phyloP scores from a whole-genome alignment of 2,888 invertebrate species.

The Carcina quercana region DNA sequence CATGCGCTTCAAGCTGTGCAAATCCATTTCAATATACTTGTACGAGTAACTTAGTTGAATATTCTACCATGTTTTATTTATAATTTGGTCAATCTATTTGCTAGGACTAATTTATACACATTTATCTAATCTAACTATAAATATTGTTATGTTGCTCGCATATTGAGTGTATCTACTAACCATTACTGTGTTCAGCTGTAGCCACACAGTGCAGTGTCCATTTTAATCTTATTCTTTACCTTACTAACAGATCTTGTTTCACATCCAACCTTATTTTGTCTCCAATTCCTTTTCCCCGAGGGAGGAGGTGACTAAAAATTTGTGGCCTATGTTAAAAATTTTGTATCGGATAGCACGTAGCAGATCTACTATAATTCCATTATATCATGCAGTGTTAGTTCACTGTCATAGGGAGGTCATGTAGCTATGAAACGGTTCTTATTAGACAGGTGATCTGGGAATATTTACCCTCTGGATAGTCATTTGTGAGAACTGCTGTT shows the following conservation, averaged over 20 bases:
- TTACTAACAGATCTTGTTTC: conserved; percentile 65
- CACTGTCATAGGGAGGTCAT: conserved; percentile 3
- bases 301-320: conserved; percentile 68
- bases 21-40: not conserved
- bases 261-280: conserved; percentile 70
- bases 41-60: not conserved
- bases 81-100: no score
- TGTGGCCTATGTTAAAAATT: conserved; percentile 56
- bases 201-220: conserved; percentile 54
- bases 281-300: conserved; percentile 68
- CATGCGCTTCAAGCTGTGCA: conserved; percentile 30
- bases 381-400: conserved; percentile 20
- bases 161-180: conserved; percentile 14
- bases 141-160: no score
- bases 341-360: conserved; percentile 23
- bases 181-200: conserved; percentile 37
- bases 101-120: no score
- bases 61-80: not conserved
- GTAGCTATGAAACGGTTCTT: conserved; percentile 11
- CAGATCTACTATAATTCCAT: conserved; percentile 2
- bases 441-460: conserved; percentile 10
- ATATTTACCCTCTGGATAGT: conserved; percentile 67
- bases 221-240: conserved; percentile 53
- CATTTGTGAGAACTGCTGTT: conserved; percentile 66
- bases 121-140: conserved; percentile 3